A percentile compares a stretch with the other conserved stretches of the same genome.
Conservation (phyloP, 2,113 vertebrate species). For the Agelaius tricolor region DNA sequence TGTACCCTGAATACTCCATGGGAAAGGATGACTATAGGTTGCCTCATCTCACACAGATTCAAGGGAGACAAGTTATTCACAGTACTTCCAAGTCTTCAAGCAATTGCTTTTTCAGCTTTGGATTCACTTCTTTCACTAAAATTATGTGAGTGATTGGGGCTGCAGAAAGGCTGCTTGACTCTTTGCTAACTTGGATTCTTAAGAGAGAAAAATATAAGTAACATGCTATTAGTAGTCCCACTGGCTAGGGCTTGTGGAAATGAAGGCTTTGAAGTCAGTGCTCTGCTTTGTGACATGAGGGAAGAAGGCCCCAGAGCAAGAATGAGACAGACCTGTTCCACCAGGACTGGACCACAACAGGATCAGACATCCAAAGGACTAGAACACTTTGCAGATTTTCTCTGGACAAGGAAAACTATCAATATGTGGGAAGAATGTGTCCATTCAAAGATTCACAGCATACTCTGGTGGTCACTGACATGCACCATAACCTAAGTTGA, state of each 20-base stretch:
- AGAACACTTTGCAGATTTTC: not conserved
- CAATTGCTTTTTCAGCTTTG: not conserved
- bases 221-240: not conserved
- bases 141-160: not conserved
- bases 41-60: not conserved
- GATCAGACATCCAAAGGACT: not conserved
- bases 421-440: not conserved
- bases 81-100: not conserved
- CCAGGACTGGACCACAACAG: rapidly evolving
- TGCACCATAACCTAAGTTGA: not conserved
- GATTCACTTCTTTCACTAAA: not conserved
- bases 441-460: conserved; percentile 1
- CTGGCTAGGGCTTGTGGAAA: not conserved
- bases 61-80: not conserved
- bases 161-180: not conserved
- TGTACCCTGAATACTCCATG: not conserved
- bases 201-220: not conserved
- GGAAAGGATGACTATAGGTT: not conserved
- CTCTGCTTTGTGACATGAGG: not conserved
- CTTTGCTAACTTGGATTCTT: not conserved
- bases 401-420: not conserved
- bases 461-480: conserved; percentile 19
- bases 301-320: not conserved
- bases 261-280: not conserved
- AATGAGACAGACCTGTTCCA: not conserved